Evolutionary conservation across 1,140 invertebrate species (phyloP), one percentile per base, ranked within the genome.

Genomic region (Augochlora pura): DNA sequence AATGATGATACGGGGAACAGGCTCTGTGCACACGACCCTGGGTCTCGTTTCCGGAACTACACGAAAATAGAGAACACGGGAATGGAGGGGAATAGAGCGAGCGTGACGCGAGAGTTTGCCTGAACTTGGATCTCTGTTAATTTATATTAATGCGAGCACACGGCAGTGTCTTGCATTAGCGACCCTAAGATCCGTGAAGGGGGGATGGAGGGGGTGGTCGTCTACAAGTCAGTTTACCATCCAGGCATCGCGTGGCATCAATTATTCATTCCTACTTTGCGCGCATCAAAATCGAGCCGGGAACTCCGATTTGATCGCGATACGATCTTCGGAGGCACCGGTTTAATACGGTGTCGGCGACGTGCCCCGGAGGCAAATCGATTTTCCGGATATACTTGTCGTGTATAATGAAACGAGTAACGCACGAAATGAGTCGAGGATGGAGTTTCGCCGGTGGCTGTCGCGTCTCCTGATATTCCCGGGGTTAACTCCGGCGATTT

Each of bases 81-180:
- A 2, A 5, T 4, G 8, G 14, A 21, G 4, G 27, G 42, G 23
- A 18, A 21, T 18, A 12, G 14, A 42, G 21, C n/a, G 39, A 32
- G 39, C 21, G 62, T 18, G 57, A 32, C 62, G 52, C 7, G 1
- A 25, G 52, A 73, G 63, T 80, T 80, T 32, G 72, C 32, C 54
- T 68, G 65, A 82, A 84, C 76, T 81, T 78, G 73, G 74, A 68
- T 76, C 79, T 42, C 79, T 74, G 85, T 88, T 89, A 88, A 89
- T 89, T 88, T 88, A 88, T 88, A 88, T 88, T 87, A 88, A 88
- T 87, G 83, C 67, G 64, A 77, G 77, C 74, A 66, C 73, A 68
- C 69, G 67, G 72, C 81, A 83, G 77, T 86, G 81, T 80, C 86
- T 86, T 54, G 64, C 72, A 75, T 67, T 75, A 75, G 78, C 65